A percentile compares a stretch with the other conserved stretches of the same genome.
phyloP scores from a whole-genome alignment of 2,888 invertebrate species.

The Mongoloraphidia duomilia region DNA sequence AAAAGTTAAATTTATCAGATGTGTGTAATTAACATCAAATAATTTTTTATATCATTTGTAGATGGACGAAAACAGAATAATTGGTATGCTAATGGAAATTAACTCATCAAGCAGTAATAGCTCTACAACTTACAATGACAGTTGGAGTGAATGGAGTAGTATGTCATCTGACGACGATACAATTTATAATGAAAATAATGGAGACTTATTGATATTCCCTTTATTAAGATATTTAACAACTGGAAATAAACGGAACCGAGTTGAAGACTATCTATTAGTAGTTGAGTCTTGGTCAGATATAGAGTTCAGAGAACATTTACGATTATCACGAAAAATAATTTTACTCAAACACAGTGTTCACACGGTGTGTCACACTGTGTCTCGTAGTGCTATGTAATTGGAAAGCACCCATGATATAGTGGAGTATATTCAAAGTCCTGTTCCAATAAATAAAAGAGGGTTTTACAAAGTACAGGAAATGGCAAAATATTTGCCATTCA shows the following conservation, averaged over 20 bases:
- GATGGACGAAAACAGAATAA: neutral
- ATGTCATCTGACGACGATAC: neutral
- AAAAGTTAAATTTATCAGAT: no score
- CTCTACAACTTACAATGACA: neutral
- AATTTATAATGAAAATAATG: slow-evolving; percentile 1
- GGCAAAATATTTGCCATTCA: no score
- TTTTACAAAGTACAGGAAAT: no score
- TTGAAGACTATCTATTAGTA: neutral
- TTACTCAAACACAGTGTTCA: no score
- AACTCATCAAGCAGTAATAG: neutral
- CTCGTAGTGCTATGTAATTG: no score
- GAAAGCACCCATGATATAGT: no score
- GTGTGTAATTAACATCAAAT: no score
- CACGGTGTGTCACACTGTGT: no score
- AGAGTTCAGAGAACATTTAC: slow-evolving; percentile 4
- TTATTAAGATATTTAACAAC: slow-evolving; percentile 1
- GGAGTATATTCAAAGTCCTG: no score
- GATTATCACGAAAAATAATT: neutral
- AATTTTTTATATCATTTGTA: no score
- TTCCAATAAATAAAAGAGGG: no score
- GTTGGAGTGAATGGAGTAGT: neutral
- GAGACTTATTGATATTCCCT: neutral
- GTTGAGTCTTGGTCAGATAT: slow-evolving; percentile 2
- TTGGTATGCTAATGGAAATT: neutral
- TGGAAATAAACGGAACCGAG: neutral